These are phyloP conservation scores for Gorsachius goisagi DNA, from an alignment of 2,113 vertebrate species.

Conservation along the genomic window DNA sequence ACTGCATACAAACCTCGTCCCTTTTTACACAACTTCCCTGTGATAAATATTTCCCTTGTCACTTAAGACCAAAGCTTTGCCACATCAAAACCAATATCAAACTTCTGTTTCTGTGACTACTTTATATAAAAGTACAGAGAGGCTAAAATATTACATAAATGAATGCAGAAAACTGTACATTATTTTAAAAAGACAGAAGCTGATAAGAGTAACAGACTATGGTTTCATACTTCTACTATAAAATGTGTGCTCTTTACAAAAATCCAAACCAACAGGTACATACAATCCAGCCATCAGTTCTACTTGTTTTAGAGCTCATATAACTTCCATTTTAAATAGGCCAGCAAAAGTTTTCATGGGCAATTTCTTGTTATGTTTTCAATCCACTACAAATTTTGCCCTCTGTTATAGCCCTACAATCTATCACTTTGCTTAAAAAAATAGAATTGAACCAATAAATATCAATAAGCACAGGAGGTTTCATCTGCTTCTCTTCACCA, in stretches of 20 bases:
- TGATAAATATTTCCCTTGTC: neutral
- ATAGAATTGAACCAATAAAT: neutral
- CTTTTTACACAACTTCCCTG: neutral
- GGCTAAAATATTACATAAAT: neutral
- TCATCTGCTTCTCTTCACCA: neutral
- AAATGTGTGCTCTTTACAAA: conserved; percentile 43
- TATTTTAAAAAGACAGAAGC: conserved; percentile 26
- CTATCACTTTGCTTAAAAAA: neutral
- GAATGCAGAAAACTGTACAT: neutral
- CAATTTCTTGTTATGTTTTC: conserved; percentile 20
- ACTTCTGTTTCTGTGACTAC: neutral
- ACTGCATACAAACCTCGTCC: neutral
- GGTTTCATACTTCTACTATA: conserved; percentile 4
- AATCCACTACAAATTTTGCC: conserved; percentile 6
- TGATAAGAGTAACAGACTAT: neutral
- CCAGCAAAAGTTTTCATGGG: neutral
- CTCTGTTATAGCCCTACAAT: neutral
- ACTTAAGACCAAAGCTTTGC: neutral
- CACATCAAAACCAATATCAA: neutral
- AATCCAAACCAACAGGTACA: neutral
- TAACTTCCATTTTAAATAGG: conserved; percentile 24
- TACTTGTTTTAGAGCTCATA: neutral
- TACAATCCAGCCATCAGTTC: conserved; percentile 16
- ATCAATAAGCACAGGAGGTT: neutral
- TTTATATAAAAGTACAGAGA: neutral